Base-by-base conservation (phyloP, 2,113 vertebrate genomes). In the Micronycteris hirsuta region DNA sequence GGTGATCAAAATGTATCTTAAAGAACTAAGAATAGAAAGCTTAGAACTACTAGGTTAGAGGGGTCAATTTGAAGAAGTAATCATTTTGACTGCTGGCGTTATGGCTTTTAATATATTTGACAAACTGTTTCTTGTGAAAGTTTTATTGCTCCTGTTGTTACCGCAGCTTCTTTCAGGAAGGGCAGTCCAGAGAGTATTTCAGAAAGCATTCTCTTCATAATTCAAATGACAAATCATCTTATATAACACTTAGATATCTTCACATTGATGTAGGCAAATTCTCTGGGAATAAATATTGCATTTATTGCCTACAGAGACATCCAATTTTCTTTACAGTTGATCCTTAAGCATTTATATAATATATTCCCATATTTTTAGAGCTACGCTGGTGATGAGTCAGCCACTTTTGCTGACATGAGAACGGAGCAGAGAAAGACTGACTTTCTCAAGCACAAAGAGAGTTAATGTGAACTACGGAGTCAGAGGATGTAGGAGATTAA, bases 111-210 rank as follows among this genome's bases (percentile, higher is more conserved):
- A 93, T 89, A 93, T 90, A 71, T 31, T 86, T 52, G 36, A 73
- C 49, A 61, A 89, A 81, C 68, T 87, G 58, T 77, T 95, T 83
- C 58, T 77, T 80, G 33, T 94, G 76, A 65, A 96, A 87, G 65
- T 96, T 96, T 96, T 97, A 77, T 93, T 92, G 80, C 89, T 96
- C 74, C 81, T 89, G 63, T 73, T 96, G 94, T 97, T 90, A 82
- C 36, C 63, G 65, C n/a, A 86, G 85, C 54, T 96, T 78, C 70
- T 95, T 63, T 70, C 90, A 93, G 77, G 52, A 95, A 87, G 95
- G n/a, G 28, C 54, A 41, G 41, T 85, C 95, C 94, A 78, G 93
- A 89, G 22, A 97, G 5, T 92, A 24, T 94, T 93, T 95, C n/a
- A 49, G 58, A 87, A 90, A 93, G 38, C 33, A 24, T 47, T 15